phyloP scores from a whole-genome alignment of 2,888 invertebrate species.

The Drosophila atripex region DNA sequence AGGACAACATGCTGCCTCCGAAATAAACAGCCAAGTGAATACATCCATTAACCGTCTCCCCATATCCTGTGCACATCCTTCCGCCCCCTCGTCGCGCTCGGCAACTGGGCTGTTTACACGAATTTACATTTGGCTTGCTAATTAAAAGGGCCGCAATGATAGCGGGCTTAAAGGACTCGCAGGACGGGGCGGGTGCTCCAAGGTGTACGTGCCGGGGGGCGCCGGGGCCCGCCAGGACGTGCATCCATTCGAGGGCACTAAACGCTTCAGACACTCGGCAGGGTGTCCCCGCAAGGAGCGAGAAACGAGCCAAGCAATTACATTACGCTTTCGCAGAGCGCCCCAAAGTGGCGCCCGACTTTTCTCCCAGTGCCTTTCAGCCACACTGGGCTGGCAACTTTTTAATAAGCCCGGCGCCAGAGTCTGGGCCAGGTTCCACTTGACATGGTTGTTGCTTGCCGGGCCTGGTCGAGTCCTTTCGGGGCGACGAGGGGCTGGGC shows the following conservation, averaged over 20 bases:
- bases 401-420: slow-evolving; percentile 64
- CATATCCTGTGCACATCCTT: background rate
- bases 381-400: slow-evolving; percentile 13
- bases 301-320: background rate
- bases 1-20: background rate
- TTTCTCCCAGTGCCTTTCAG: background rate
- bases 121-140: slow-evolving; percentile 35
- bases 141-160: slow-evolving; percentile 28
- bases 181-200: background rate
- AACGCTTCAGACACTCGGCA: slow-evolving; percentile 52
- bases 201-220: slow-evolving; percentile 6
- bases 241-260: slow-evolving; percentile 56
- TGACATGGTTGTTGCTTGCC: slow-evolving; percentile 53
- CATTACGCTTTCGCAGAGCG: background rate
- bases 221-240: slow-evolving; percentile 14
- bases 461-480: background rate
- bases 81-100: background rate
- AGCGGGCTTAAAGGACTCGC: slow-evolving; percentile 2
- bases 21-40: slow-evolving; percentile 3
- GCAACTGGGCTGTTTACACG: background rate
- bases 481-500: slow-evolving; percentile 30
- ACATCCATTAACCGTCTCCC: slow-evolving; percentile 8
- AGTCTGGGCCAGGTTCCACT: slow-evolving; percentile 47
- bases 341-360: background rate
- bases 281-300: slow-evolving; percentile 15